These are phyloP conservation scores for Erythrolamprus reginae DNA, from an alignment of 2,113 vertebrate species.

Conservation along the genomic window DNA sequence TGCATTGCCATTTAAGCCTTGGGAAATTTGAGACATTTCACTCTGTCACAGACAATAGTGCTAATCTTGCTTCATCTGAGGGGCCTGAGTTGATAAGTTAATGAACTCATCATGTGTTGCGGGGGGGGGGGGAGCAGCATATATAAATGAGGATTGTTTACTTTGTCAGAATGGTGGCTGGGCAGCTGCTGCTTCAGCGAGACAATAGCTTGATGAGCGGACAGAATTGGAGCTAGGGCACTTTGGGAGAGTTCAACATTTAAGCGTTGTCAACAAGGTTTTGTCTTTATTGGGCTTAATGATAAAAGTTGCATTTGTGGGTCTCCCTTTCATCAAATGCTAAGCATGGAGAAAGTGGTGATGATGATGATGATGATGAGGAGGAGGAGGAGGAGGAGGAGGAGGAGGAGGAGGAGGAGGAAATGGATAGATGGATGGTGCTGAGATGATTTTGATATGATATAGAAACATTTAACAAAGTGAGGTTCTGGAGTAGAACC, in stretches of 20 bases:
- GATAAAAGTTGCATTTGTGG: neutral
- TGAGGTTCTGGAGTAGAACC: neutral
- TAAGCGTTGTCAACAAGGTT: neutral
- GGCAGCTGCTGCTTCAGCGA: neutral
- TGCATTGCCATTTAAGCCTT: conserved; percentile 27
- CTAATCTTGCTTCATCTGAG: conserved; percentile 25
- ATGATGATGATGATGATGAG: neutral
- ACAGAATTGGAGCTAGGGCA: neutral
- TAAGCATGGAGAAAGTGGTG: neutral
- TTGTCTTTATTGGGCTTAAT: accelerated
- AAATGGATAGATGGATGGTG: neutral
- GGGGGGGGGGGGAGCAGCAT: neutral
- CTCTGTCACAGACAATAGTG: conserved; percentile 38
- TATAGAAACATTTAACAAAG: neutral
- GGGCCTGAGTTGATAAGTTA: conserved; percentile 26
- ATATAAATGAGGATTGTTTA: conserved; percentile 4
- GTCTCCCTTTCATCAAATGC: neutral
- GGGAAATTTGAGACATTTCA: conserved; percentile 32
- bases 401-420: neutral
- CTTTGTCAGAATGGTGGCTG: neutral
- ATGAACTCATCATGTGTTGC: conserved; percentile 28
- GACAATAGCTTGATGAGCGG: neutral
- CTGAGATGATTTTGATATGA: neutral
- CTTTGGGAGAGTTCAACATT: neutral
- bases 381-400: neutral